These are phyloP conservation scores for Diogma glabrata DNA, from an alignment of 2,888 invertebrate species.

Conservation along the genomic window DNA sequence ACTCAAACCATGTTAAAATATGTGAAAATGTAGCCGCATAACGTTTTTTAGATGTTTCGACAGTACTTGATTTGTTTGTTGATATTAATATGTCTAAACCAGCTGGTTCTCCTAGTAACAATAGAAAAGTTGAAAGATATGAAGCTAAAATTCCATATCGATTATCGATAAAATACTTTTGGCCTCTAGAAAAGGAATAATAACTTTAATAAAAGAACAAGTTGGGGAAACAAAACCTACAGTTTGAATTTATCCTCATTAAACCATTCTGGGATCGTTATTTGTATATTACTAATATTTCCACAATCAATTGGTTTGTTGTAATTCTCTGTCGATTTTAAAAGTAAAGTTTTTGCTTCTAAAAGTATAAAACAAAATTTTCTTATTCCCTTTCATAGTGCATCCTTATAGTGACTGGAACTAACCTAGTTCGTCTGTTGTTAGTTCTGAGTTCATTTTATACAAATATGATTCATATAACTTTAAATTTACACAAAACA, in stretches of 20 bases:
- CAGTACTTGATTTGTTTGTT: neutral
- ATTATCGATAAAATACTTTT: constrained; percentile 6
- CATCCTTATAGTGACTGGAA: too few species aligned
- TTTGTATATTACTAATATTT: neutral
- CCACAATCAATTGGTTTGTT: constrained; percentile 1
- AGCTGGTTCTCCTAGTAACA: neutral
- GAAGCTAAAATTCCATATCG: constrained; percentile 2
- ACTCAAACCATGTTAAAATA: constrained; percentile 2
- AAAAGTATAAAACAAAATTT: too few species aligned
- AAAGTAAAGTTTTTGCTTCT: neutral
- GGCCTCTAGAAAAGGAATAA: constrained; percentile 6
- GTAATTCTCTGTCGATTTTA: neutral
- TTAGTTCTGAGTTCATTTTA: too few species aligned
- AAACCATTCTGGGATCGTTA: constrained; percentile 4
- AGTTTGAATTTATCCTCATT: constrained; percentile 7
- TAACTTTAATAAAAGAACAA: too few species aligned
- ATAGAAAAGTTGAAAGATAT: neutral
- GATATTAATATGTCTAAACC: neutral
- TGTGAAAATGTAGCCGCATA: neutral
- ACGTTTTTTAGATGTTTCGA: neutral
- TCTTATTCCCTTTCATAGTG: too few species aligned
- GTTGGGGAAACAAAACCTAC: too few species aligned
- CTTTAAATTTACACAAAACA: too few species aligned
- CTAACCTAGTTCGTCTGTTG: too few species aligned
- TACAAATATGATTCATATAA: too few species aligned